Conservation (phyloP, 2,888 invertebrate species). For the Junonia oenone region DNA sequence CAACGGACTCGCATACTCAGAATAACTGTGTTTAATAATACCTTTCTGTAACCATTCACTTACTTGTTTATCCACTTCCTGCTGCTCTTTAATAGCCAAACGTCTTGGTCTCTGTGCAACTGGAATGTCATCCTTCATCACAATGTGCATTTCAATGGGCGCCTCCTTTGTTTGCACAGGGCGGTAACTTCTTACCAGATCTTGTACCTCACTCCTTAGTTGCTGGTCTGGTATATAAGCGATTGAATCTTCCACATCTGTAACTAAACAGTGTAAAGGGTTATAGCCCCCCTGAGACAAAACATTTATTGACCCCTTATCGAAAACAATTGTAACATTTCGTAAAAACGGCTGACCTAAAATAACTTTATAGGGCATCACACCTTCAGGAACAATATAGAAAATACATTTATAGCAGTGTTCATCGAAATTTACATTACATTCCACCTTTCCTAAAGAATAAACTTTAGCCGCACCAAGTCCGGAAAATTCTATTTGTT, state of each 20-base stretch:
- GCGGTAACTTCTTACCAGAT: background rate
- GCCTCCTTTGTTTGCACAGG: conserved; percentile 21
- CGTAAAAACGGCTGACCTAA: conserved; percentile 19
- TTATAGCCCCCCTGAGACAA: background rate
- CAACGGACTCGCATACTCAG: conserved; percentile 30
- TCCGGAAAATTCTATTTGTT: conserved; percentile 7
- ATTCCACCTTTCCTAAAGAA: conserved; percentile 1
- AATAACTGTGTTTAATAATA: conserved; percentile 25
- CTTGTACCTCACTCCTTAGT: background rate
- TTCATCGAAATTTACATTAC: background rate
- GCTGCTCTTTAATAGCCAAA: conserved; percentile 18
- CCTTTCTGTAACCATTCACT: conserved; percentile 22
- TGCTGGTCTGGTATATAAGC: background rate
- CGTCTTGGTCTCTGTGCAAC: conserved; percentile 29
- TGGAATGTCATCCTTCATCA: conserved; percentile 29
- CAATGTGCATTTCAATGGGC: conserved; percentile 29
- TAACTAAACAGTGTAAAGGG: conserved; percentile 3
- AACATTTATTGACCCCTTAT: conserved; percentile 3
- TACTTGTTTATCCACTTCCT: conserved; percentile 16
- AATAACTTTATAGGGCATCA: conserved; percentile 17
- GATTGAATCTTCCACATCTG: conserved; percentile 1
- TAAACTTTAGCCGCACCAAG: background rate
- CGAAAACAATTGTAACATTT: conserved; percentile 5
- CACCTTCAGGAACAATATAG: conserved; percentile 13
- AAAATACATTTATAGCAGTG: conserved; percentile 9